Conservation (phyloP, 37 sponge, comb jelly and placozoan species). For the Lycopodina hypogea region DNA sequence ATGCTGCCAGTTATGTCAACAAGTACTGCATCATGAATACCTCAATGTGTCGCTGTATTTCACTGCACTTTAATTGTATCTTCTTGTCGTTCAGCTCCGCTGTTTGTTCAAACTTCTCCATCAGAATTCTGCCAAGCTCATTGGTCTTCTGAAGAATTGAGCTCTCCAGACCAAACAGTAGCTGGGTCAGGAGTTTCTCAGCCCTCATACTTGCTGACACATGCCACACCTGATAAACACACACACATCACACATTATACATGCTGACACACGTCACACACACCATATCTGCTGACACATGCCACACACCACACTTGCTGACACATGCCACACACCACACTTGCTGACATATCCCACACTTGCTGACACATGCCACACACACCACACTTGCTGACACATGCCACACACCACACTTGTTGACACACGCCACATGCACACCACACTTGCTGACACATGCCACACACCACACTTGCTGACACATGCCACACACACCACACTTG, state of each 20-base stretch:
- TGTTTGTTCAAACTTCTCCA: conserved; percentile 60
- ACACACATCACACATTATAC: background rate
- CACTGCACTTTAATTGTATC: conserved; percentile 74
- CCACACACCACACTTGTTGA: no score
- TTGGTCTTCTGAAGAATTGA: conserved; percentile 29
- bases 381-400: background rate
- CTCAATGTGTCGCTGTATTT: conserved; percentile 60
- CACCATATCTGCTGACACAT: background rate
- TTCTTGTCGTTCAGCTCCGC: conserved; percentile 69
- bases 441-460: no score
- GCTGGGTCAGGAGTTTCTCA: conserved; percentile 50
- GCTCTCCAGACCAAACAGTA: conserved; percentile 71
- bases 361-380: no score
- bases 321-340: no score
- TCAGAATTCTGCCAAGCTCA: conserved; percentile 20
- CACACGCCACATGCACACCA: no score
- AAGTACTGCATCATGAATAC: background rate
- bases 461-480: no score
- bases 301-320: no score
- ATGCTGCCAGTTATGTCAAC: no score
- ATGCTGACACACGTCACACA: background rate
- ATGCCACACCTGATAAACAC: conserved; percentile 61
- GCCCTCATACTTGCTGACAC: conserved; percentile 30
- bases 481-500: no score
- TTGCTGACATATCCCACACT: no score